Percentiles rank a stretch among this genome's conserved stretches.
Evolutionary conservation across 2,797 vertebrate species (phyloP).

Genomic region (Galago senegalensis): DNA sequence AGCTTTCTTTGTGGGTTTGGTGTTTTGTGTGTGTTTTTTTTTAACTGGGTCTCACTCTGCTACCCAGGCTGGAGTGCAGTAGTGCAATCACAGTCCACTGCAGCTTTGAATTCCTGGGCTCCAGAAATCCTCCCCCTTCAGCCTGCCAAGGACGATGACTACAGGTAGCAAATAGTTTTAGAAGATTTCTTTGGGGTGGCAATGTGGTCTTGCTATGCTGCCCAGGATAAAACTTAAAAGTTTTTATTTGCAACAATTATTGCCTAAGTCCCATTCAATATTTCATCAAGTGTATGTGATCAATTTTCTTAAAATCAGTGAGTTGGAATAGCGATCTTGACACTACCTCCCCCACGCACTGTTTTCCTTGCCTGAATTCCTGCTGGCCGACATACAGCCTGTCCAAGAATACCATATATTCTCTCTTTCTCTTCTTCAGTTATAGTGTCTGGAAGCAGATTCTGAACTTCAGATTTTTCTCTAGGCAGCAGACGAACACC

Average conservation of each 20-base stretch:
- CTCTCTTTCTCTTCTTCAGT: conserved; percentile 96
- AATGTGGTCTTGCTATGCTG: not conserved
- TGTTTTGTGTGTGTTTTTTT: not conserved
- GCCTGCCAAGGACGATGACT: not conserved
- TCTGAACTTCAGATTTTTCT: conserved; percentile 97
- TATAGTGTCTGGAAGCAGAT: conserved; percentile 94
- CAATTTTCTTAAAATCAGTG: conserved; percentile 23
- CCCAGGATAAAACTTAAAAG: conserved; percentile 37
- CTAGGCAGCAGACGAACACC: conserved; percentile 95
- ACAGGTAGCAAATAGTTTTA: not conserved
- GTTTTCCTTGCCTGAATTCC: conserved; percentile 95
- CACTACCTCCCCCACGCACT: not conserved
- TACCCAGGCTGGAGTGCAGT: not conserved
- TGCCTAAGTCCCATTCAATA: not conserved
- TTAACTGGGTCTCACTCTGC: not conserved
- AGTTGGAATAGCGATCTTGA: not conserved
- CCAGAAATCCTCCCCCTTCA: not conserved
- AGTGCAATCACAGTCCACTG: not conserved
- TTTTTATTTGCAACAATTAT: conserved; percentile 31
- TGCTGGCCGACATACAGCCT: conserved; percentile 98
- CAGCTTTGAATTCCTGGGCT: not conserved
- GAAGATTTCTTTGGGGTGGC: not conserved
- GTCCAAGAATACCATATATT: conserved; percentile 98
- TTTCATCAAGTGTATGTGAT: not conserved
- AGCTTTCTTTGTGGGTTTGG: too few relatives aligned